Evolutionary conservation across 2,113 vertebrate genomes (phyloP).

Genomic region (Pterocles gutturalis): DNA sequence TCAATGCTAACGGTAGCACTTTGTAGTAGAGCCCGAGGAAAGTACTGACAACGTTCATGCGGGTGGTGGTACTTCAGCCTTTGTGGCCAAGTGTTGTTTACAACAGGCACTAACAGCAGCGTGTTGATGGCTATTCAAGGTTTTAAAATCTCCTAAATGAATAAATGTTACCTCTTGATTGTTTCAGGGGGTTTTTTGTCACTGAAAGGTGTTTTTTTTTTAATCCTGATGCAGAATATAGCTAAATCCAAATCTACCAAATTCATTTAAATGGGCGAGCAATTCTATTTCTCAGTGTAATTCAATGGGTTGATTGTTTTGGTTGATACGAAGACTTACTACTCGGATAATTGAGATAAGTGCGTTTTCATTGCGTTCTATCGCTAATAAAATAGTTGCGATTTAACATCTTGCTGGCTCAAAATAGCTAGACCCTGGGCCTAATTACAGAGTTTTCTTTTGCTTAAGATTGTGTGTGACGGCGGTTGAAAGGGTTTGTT

Average conservation of each 20-base stretch:
- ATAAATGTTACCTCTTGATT: not conserved
- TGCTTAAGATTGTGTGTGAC: constrained; percentile 49
- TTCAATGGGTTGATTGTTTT: not conserved
- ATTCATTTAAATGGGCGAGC: not conserved
- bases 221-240: not conserved
- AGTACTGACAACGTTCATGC: not conserved
- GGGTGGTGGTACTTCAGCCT: not conserved
- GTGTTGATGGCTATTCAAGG: not conserved
- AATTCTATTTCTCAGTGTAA: not conserved
- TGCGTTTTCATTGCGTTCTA: not conserved
- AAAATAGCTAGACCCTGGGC: constrained; percentile 69
- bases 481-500: constrained; percentile 81
- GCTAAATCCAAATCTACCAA: not conserved
- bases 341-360: not conserved
- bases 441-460: constrained; percentile 67
- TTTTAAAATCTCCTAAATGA: not conserved
- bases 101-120: not conserved
- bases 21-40: not conserved
- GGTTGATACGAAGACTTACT: constrained; percentile 1
- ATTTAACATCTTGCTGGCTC: constrained; percentile 63
- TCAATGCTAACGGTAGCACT: accelerated
- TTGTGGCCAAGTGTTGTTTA: not conserved
- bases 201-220: not conserved
- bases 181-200: not conserved
- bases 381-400: constrained; percentile 36